Evolutionary conservation across 2,113 vertebrate genomes (phyloP).

Genomic region (Dasypus novemcinctus): DNA sequence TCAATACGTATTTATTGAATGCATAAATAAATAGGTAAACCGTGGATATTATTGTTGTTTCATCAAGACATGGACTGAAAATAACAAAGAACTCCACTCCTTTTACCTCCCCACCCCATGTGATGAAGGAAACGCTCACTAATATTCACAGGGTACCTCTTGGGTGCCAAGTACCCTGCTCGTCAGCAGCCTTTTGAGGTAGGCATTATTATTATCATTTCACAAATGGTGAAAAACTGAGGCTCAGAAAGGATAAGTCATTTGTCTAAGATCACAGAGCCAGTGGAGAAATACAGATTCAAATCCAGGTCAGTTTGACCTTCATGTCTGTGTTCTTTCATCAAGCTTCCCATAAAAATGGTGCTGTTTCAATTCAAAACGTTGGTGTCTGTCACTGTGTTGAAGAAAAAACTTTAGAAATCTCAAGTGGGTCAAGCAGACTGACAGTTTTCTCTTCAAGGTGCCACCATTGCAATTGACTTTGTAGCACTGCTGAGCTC

Average conservation of each 20-base stretch:
- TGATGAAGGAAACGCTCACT: background rate
- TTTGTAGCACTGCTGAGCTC: background rate
- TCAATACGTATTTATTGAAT: background rate
- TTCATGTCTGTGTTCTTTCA: background rate
- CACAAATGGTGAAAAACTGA: background rate
- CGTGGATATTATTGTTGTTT: background rate
- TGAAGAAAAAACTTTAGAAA: constrained; percentile 13
- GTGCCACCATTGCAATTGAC: background rate
- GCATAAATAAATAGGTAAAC: background rate
- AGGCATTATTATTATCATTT: background rate
- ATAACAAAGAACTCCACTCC: background rate
- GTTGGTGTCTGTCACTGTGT: background rate
- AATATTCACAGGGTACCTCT: background rate
- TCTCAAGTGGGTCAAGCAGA: constrained; percentile 21
- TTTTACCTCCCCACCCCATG: background rate
- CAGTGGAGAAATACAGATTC: background rate
- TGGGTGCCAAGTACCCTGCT: background rate
- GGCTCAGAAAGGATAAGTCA: background rate
- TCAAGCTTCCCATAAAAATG: background rate
- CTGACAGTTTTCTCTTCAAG: background rate
- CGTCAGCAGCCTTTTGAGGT: background rate
- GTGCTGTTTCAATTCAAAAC: background rate
- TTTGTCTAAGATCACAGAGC: background rate
- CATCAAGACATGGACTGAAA: background rate
- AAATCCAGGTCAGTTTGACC: background rate